Percentiles rank a stretch among this genome's conserved stretches.
Evolutionary conservation across 2,888 invertebrate genomes (phyloP).

Genomic region (Parnassius glacialis): DNA sequence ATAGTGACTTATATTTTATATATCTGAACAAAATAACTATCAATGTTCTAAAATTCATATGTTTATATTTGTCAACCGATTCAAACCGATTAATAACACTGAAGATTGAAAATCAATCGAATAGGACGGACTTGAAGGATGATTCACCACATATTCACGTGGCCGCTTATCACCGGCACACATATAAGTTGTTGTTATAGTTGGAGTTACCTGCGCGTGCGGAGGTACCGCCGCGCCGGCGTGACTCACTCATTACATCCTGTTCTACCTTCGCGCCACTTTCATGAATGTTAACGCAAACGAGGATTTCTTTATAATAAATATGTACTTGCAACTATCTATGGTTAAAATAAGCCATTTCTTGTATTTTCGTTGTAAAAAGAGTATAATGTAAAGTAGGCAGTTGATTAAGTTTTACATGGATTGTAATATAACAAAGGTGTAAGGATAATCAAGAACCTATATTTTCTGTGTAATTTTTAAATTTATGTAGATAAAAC

Average conservation of each 20-base stretch:
- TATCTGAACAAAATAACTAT: too few species aligned
- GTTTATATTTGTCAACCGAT: background rate
- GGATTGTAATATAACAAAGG: too few species aligned
- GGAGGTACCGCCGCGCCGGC: conserved; percentile 55
- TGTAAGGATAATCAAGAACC: too few species aligned
- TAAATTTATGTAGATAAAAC: too few species aligned
- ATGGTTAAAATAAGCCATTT: too few species aligned
- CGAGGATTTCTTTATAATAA: conserved; percentile 1
- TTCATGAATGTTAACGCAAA: conserved; percentile 48
- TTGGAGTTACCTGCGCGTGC: conserved; percentile 69
- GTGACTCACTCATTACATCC: conserved; percentile 67
- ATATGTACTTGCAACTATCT: background rate
- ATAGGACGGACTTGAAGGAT: conserved; percentile 37
- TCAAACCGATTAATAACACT: conserved; percentile 4
- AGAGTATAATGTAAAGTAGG: too few species aligned
- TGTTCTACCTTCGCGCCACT: conserved; percentile 67
- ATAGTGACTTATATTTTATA: too few species aligned
- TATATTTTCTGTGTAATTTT: too few species aligned
- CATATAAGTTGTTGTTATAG: conserved; percentile 28
- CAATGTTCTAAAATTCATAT: too few species aligned
- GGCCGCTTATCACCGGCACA: conserved; percentile 62
- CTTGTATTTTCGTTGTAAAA: too few species aligned
- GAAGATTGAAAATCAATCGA: conserved; percentile 19
- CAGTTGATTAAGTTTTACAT: too few species aligned
- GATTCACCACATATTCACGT: conserved; percentile 70